phyloP scores from a whole-genome alignment of 2,113 vertebrate species.

The Agelaius tricolor region DNA sequence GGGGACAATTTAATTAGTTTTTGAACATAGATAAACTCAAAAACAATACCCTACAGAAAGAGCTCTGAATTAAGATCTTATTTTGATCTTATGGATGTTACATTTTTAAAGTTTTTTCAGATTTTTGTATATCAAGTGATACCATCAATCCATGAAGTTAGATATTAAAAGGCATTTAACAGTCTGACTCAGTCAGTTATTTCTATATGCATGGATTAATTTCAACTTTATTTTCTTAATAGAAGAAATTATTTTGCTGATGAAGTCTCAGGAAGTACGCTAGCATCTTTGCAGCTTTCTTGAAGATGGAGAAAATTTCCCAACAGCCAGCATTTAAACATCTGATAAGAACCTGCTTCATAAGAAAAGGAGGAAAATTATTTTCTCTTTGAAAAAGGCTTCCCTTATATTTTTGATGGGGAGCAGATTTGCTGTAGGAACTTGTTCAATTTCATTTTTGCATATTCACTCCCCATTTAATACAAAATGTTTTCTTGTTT shows the following conservation, averaged over 20 bases:
- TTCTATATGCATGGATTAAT: background rate
- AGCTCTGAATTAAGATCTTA: background rate
- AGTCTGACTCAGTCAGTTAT: background rate
- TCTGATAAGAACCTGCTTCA: background rate
- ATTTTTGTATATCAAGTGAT: background rate
- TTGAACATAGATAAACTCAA: background rate
- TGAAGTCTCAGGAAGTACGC: background rate
- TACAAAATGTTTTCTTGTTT: constrained; percentile 58
- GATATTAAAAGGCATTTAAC: background rate
- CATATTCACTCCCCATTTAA: constrained; percentile 59
- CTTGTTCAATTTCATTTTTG: constrained; percentile 28
- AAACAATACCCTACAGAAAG: background rate
- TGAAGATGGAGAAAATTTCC: background rate
- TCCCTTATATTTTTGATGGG: background rate
- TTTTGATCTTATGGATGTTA: background rate
- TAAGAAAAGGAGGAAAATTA: background rate
- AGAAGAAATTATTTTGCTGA: background rate
- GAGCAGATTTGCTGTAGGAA: constrained; percentile 14
- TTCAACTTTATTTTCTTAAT: background rate
- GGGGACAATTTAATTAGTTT: background rate
- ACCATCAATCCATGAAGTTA: background rate
- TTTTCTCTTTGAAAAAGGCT: constrained; percentile 21
- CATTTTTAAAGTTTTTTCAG: background rate
- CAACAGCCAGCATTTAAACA: background rate
- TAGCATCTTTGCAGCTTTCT: background rate